These are phyloP conservation scores for Leucopsar rothschildi DNA, from an alignment of 2,113 vertebrate species.

Conservation along the genomic window DNA sequence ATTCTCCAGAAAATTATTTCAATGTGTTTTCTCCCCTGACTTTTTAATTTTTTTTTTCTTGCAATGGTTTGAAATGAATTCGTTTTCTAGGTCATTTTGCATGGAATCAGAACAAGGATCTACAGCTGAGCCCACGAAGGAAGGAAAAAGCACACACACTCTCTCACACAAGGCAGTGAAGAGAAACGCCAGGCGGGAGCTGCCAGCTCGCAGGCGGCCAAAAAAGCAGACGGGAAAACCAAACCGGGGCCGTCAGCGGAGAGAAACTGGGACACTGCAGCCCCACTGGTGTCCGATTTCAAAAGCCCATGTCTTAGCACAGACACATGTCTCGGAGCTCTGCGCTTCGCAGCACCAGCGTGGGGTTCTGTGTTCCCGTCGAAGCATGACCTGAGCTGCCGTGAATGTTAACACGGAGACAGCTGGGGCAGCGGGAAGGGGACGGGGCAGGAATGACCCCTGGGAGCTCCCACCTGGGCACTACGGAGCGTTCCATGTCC, in stretches of 20 bases:
- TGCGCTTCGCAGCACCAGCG: neutral
- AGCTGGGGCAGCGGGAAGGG: neutral
- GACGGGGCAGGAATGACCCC: neutral
- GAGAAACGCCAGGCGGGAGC: slow-evolving; percentile 1
- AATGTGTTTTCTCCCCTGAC: neutral
- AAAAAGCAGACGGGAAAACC: slow-evolving; percentile 64
- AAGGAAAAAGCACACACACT: neutral
- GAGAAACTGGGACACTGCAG: slow-evolving; percentile 40
- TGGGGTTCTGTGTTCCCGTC: slow-evolving; percentile 20
- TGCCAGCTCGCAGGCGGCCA: slow-evolving; percentile 55
- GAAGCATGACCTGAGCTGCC: neutral
- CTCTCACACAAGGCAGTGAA: slow-evolving; percentile 7
- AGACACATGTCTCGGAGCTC: slow-evolving; percentile 43
- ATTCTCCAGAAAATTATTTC: slow-evolving; percentile 37
- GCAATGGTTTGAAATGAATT: slow-evolving; percentile 34
- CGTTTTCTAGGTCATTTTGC: slow-evolving; percentile 62
- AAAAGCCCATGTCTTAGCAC: slow-evolving; percentile 44
- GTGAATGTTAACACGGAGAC: neutral
- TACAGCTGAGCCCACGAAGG: slow-evolving; percentile 29
- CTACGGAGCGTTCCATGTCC: neutral
- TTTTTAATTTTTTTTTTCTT: neutral
- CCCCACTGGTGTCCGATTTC: slow-evolving; percentile 37
- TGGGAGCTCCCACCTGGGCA: neutral
- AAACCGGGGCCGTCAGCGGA: slow-evolving; percentile 34
- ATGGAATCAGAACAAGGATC: slow-evolving; percentile 55